phyloP scores from a whole-genome alignment of 2,888 invertebrate species.

The Chalcosyrphus nemorum region DNA sequence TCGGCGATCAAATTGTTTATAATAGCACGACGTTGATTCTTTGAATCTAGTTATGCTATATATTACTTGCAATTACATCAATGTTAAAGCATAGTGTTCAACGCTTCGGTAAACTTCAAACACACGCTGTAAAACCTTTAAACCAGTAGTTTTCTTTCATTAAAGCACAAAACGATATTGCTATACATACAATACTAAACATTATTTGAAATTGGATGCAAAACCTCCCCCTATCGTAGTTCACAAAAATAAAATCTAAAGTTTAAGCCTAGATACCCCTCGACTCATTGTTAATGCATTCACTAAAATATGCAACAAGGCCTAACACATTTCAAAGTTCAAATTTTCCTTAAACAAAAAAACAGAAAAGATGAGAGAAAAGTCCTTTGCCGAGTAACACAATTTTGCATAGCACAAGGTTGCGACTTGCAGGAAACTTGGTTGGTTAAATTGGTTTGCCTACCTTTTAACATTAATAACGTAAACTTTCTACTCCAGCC shows the following conservation, averaged over 20 bases:
- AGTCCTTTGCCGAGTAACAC: not conserved
- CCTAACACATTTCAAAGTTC: not conserved
- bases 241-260: not conserved
- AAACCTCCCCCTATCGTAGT: no score
- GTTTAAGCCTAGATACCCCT: not conserved
- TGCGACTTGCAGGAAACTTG: not conserved
- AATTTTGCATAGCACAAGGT: not conserved
- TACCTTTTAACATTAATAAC: slow-evolving; percentile 39
- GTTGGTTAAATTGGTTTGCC: slow-evolving; percentile 27
- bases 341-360: not conserved
- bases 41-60: no score
- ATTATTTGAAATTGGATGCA: no score
- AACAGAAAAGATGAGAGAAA: not conserved
- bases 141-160: no score
- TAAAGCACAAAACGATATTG: no score
- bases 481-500: slow-evolving; percentile 19
- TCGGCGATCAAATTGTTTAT: no score
- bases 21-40: no score
- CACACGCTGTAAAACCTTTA: no score
- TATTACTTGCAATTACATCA: no score
- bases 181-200: no score
- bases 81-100: no score
- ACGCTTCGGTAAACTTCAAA: no score
- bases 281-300: slow-evolving; percentile 6
- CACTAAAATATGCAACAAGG: not conserved